Base-by-base conservation (phyloP, 2,113 vertebrate species). In the Ondatra zibethicus region DNA sequence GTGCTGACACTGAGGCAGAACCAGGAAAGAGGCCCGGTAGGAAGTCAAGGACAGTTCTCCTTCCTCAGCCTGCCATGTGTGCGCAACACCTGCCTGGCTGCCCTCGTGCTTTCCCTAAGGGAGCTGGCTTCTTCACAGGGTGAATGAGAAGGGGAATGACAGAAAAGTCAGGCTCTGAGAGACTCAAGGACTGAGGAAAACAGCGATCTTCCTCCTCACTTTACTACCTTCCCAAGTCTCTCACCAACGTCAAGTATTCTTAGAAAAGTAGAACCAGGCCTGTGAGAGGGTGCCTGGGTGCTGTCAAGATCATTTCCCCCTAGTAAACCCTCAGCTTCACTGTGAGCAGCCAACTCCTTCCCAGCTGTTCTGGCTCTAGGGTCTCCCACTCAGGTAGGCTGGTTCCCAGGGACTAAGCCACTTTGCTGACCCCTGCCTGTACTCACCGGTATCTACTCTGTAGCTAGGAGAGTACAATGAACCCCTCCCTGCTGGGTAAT, bases 11-110 rank as follows among this genome's bases (percentile, higher is more conserved):
- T 29, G 14, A 65, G 19, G 58, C 61, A 0, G 5, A 81, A 42
- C 3, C 8, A 31, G n/a, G 61, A 21, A 10, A 14, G 31, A 0
- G 36, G 23, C 23, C 45, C 13, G 36, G 39, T 1, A 25, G 6
- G 33, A 25, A 23, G 75, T 25, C 42, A 5, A 50, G 17, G 47
- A 52, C 75, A 42, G 14, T 33, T 50, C 17, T 29, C 27, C 6
- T 65, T 17, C 85, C 19, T 36, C 33, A 73, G 16, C 9, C 36
- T 23, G 29, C 16, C 13, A 9, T 47, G 36, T 72, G 75, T 39
- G 61, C 3, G 12, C 23, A 47, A 7, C 33, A 17, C 12, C 31
- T 0, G 36, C 39, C 12, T 17, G 36, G 36, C 13, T 42, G 36
- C 27, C 3, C 21, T 33, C 11, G 33, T 5, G 11, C 65, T 61